Percentiles rank a stretch among this genome's conserved stretches.
These are phyloP conservation scores for Nysson spinosus DNA, from an alignment of 2,888 invertebrate species.

Conservation along the genomic window DNA sequence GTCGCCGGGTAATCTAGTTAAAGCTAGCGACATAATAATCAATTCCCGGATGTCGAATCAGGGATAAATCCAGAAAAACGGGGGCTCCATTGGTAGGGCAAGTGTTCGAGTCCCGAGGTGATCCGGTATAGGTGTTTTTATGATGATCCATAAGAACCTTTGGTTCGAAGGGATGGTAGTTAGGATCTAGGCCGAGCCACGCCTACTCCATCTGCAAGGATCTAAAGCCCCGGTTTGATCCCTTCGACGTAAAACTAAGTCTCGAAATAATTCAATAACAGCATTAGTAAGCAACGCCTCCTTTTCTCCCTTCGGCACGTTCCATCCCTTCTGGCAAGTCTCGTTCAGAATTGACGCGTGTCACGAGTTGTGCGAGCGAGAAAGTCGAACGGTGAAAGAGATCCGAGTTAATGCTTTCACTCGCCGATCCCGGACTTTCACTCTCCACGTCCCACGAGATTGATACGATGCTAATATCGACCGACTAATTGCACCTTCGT, in stretches of 20 bases:
- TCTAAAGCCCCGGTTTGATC: constrained; percentile 63
- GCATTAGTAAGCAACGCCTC: constrained; percentile 61
- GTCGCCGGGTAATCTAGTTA: too few species aligned
- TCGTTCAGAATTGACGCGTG: constrained; percentile 33
- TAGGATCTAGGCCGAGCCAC: constrained; percentile 45
- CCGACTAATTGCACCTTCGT: constrained; percentile 65
- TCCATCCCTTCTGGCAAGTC: constrained; percentile 24
- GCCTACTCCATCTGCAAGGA: constrained; percentile 67
- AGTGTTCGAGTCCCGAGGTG: constrained; percentile 26
- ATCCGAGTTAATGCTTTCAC: constrained; percentile 56
- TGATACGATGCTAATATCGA: constrained; percentile 67
- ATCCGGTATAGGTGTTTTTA: too few species aligned
- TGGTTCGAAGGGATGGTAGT: constrained; percentile 32
- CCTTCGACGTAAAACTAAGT: constrained; percentile 66
- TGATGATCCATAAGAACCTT: too few species aligned
- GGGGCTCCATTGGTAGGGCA: too few species aligned
- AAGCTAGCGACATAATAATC: too few species aligned
- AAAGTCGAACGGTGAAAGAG: too few species aligned
- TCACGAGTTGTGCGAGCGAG: too few species aligned
- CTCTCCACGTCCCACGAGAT: constrained; percentile 52
- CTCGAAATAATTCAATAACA: constrained; percentile 73
- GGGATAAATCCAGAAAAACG: too few species aligned
- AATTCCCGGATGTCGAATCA: constrained; percentile 52
- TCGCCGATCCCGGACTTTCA: constrained; percentile 10
- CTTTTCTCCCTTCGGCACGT: constrained; percentile 21